phyloP scores from a whole-genome alignment of 2,113 vertebrate genomes.

The Corydoras maculifer region DNA sequence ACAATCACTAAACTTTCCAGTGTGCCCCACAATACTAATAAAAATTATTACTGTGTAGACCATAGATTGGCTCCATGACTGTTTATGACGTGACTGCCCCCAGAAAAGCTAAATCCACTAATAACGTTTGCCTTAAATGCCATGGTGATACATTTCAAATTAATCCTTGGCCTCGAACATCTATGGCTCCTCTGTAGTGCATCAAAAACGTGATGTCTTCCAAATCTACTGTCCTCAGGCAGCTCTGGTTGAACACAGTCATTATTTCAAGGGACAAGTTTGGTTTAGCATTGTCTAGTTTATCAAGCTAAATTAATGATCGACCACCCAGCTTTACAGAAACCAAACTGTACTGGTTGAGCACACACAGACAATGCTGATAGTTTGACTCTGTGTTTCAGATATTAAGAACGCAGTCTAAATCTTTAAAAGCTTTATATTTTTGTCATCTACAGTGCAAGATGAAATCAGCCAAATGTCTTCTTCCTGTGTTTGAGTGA shows the following conservation, averaged over 20 bases:
- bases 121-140: too few species aligned
- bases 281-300: not conserved
- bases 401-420: not conserved
- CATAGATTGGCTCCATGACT: too few species aligned
- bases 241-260: not conserved
- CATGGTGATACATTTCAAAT: too few species aligned
- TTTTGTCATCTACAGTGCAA: not conserved
- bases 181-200: too few species aligned
- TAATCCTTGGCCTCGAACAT: too few species aligned
- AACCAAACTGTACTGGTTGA: slow-evolving; percentile 15
- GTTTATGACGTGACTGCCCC: too few species aligned
- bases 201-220: not conserved
- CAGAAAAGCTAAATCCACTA: too few species aligned
- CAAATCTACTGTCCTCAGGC: not conserved
- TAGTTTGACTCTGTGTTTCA: slow-evolving; percentile 7
- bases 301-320: slow-evolving; percentile 21
- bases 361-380: slow-evolving; percentile 16
- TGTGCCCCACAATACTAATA: too few species aligned
- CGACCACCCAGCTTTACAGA: slow-evolving; percentile 23
- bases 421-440: slow-evolving; percentile 1
- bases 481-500: slow-evolving; percentile 11
- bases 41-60: too few species aligned
- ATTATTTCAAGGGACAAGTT: not conserved
- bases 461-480: not conserved
- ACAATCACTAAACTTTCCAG: too few species aligned